A percentile compares a stretch with the other conserved stretches of the same genome.
Conservation (phyloP, 2,113 vertebrate genomes). For the Hemibagrus wyckioides region DNA sequence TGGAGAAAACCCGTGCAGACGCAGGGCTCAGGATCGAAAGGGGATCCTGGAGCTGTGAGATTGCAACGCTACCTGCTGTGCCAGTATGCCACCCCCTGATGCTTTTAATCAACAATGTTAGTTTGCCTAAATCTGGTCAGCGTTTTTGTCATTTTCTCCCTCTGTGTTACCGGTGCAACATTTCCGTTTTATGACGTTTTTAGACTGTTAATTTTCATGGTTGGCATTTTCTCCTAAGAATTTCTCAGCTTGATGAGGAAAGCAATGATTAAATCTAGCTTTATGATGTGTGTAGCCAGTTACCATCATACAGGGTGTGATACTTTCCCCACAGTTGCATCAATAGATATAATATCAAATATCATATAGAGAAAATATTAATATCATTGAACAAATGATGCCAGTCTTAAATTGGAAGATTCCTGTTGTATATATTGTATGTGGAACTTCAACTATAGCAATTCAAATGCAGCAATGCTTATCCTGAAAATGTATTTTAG, state of each 20-base stretch:
- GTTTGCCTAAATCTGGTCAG: slow-evolving; percentile 62
- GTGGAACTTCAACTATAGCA: neutral
- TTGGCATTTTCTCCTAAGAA: neutral
- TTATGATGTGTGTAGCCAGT: neutral
- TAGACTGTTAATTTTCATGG: neutral
- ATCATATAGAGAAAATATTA: neutral
- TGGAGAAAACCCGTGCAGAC: neutral
- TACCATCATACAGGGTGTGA: neutral
- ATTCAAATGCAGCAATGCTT: neutral
- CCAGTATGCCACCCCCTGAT: slow-evolving; percentile 62
- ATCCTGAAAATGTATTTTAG: neutral
- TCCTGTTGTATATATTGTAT: neutral
- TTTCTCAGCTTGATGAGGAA: neutral
- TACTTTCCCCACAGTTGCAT: neutral
- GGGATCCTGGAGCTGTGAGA: neutral
- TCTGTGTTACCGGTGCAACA: slow-evolving; percentile 10
- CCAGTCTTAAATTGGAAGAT: neutral
- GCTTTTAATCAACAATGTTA: slow-evolving; percentile 78
- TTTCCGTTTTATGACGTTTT: neutral
- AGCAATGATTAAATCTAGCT: neutral
- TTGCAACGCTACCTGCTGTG: neutral
- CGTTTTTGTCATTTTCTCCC: slow-evolving; percentile 60
- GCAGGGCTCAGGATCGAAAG: neutral
- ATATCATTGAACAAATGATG: slow-evolving; percentile 7
- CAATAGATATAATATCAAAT: neutral